Evolutionary conservation across 1,140 invertebrate genomes (phyloP), one percentile per base, ranked within the genome.

Genomic region (Leptinotarsa texana): DNA sequence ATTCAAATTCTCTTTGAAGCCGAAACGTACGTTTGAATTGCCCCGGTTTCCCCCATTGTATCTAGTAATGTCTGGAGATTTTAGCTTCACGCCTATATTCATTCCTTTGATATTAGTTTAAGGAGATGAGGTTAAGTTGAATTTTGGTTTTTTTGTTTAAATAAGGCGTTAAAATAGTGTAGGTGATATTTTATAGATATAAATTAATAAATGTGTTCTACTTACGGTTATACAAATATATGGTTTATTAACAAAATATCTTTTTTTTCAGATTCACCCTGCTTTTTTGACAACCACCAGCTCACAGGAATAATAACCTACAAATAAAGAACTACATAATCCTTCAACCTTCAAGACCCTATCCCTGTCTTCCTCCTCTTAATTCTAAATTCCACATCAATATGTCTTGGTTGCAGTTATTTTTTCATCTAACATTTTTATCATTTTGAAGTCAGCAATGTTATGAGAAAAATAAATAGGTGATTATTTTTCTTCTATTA

Each of bases 381-480:
- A 48, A 33, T 74, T 74, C 33, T 71, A 24, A 57, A 62, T 63
- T 68, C 57, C 42, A 61, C 65, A 68, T 74, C 65, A 69, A 74
- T 73, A 73, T 74, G 73, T 74, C 66, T 51, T 27, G 48, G n/a
- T 24, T 65, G 48, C 17, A 57, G 18, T n/a, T 68, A 68, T 74
- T 24, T 74, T 61, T 57, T 65, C 33, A 57, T 62, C 51, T 62
- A 42, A 33, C 22, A 13, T 15, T 65, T 15, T 65, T 65, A 8
- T 33, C 27, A 13, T 33, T 21, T 22, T 65, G 63, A 65, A 65
- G 11, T 6, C 63, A 65, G 6, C 27, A 13, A 24, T 65, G 63
- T 24, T 65, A 65, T 65, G 63, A 65, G 13, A 65, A 65, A 13
- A 24, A 65, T 65, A 22, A 65, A 48, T 48, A 70, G 69, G 69